Evolutionary conservation across 2,113 vertebrate genomes (phyloP).

Genomic region (Centrocercus urophasianus): DNA sequence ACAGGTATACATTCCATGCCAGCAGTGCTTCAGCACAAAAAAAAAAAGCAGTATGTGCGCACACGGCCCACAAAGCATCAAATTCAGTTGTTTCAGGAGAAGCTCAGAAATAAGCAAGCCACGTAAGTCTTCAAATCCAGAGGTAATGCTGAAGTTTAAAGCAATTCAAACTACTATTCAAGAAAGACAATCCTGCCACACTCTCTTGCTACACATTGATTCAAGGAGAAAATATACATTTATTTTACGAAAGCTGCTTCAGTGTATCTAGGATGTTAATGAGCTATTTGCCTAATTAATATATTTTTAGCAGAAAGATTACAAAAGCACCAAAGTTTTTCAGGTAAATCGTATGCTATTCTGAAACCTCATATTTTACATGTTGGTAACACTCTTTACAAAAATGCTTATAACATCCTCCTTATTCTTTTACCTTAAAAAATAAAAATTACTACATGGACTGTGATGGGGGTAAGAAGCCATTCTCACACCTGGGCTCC

Average conservation of each 20-base stretch:
- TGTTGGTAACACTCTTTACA: background rate
- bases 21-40: background rate
- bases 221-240: background rate
- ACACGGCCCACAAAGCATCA: background rate
- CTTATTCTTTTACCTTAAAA: background rate
- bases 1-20: background rate
- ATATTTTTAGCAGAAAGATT: background rate
- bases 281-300: background rate
- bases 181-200: background rate
- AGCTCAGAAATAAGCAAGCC: conserved; percentile 15
- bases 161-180: background rate
- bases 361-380: background rate
- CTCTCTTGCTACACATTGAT: background rate
- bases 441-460: background rate
- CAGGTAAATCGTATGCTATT: background rate
- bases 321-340: background rate
- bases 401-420: background rate
- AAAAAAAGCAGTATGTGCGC: background rate
- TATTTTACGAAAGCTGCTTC: background rate
- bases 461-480: background rate
- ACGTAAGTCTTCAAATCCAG: background rate
- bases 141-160: background rate
- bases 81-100: background rate
- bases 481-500: background rate
- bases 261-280: background rate